phyloP scores from a whole-genome alignment of 2,797 vertebrate species.

The Lepidocolaptes lacrymiger region DNA sequence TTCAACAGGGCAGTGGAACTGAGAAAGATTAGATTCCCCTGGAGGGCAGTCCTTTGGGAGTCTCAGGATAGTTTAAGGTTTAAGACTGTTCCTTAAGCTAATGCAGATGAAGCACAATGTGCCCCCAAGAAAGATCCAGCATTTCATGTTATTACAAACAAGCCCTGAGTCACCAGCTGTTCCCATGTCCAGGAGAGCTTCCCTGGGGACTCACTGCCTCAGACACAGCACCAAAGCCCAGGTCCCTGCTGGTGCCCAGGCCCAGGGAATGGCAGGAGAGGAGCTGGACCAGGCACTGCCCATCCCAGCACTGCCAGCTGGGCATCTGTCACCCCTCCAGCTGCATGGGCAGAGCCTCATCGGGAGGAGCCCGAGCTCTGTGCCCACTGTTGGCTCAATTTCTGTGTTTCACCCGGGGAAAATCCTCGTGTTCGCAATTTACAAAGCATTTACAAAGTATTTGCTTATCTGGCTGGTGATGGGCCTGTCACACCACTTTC shows the following conservation, averaged over 20 bases:
- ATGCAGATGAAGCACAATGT: background rate
- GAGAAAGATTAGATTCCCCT: background rate
- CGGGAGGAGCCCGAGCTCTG: background rate
- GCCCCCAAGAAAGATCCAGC: background rate
- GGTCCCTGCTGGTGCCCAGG: background rate
- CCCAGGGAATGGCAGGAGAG: background rate
- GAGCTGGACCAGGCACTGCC: background rate
- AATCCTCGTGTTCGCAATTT: background rate
- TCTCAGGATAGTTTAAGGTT: background rate
- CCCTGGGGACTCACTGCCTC: background rate
- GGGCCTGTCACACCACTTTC: background rate
- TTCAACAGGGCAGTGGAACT: background rate
- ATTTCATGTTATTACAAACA: background rate
- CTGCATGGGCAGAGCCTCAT: background rate
- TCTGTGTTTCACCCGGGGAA: background rate
- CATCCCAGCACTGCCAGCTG: rapidly evolving
- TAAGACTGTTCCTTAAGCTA: background rate
- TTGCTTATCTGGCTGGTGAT: background rate
- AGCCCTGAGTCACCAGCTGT: background rate
- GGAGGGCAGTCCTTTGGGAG: background rate
- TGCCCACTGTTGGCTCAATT: background rate
- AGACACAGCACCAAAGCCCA: rapidly evolving
- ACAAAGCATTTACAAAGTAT: background rate
- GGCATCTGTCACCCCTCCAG: background rate
- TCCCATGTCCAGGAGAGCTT: background rate